Evolutionary conservation across 2,113 vertebrate species (phyloP).

Genomic region (Nymphicus hollandicus): DNA sequence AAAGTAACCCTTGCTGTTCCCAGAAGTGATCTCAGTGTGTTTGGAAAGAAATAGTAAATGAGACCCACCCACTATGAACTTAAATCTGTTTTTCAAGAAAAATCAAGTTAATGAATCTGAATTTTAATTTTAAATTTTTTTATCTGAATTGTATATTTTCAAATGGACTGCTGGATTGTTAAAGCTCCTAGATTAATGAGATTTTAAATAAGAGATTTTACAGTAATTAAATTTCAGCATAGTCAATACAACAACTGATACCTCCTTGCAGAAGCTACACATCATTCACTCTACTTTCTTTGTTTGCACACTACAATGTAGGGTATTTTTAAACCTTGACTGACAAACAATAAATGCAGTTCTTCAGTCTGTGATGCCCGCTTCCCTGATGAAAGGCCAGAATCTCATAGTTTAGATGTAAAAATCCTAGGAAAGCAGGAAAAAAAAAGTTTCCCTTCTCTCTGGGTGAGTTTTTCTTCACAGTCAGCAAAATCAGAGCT

Average conservation of each 20-base stretch:
- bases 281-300: neutral
- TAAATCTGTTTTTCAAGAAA: neutral
- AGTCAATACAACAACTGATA: conserved; percentile 25
- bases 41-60: neutral
- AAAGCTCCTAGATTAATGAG: conserved; percentile 12
- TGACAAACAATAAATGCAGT: neutral
- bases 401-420: neutral
- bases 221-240: conserved; percentile 21
- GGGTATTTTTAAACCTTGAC: neutral
- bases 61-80: neutral
- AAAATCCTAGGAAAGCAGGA: neutral
- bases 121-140: neutral
- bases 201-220: conserved; percentile 43
- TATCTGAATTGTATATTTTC: neutral
- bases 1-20: neutral
- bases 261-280: neutral
- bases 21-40: neutral
- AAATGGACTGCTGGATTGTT: neutral
- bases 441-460: neutral
- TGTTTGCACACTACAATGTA: neutral
- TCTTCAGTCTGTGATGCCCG: neutral
- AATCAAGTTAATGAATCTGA: neutral
- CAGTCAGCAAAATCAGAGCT: neutral
- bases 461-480: neutral
- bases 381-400: neutral